These are phyloP conservation scores for Octodon degus DNA, from an alignment of 2,113 vertebrate species.

Conservation along the genomic window DNA sequence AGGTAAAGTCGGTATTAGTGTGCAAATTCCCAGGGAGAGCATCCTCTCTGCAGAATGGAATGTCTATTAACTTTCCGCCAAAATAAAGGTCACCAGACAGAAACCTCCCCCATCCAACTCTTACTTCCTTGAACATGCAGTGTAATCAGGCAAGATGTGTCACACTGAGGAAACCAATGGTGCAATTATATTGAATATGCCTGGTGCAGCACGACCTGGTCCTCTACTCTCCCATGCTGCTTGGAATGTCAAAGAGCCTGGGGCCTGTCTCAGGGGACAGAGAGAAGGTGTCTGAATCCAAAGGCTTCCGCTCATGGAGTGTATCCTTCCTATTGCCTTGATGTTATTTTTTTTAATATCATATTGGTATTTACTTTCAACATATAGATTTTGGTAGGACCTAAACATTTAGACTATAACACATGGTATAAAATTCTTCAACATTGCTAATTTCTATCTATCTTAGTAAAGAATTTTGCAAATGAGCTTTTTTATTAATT, in stretches of 20 bases:
- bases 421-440: neutral
- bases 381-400: neutral
- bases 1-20: conserved; percentile 75
- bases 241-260: neutral
- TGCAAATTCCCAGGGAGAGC: conserved; percentile 75
- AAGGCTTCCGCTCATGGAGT: neutral
- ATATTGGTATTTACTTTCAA: neutral
- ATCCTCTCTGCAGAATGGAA: conserved; percentile 67
- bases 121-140: conserved; percentile 75
- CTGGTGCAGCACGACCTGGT: neutral
- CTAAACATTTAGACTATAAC: neutral
- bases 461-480: neutral
- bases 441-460: neutral
- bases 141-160: conserved; percentile 78
- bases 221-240: neutral
- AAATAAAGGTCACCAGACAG: conserved; percentile 85
- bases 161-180: conserved; percentile 75
- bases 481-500: neutral
- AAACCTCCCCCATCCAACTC: conserved; percentile 64
- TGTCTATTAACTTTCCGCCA: conserved; percentile 82
- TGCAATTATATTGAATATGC: conserved; percentile 50
- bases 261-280: neutral
- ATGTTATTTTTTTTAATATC: neutral
- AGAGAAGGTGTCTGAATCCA: neutral
- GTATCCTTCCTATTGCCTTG: neutral